A percentile compares a stretch with the other conserved stretches of the same genome.
phyloP scores from a whole-genome alignment of 2,888 invertebrate genomes.

The Leptothorax acervorum region DNA sequence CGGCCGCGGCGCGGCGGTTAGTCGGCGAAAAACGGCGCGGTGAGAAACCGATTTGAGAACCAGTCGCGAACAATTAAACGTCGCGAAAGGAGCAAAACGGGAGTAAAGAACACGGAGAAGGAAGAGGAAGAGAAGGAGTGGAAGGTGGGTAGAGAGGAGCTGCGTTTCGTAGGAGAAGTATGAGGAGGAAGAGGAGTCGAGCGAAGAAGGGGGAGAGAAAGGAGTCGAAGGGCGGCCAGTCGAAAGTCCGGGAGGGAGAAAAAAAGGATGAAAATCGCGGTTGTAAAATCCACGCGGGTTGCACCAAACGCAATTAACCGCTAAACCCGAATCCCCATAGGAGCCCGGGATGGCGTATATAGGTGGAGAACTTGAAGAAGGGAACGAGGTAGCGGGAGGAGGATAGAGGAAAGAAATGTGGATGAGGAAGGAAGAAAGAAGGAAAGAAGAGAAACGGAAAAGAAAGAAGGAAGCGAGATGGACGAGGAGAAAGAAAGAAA shows the following conservation, averaged over 20 bases:
- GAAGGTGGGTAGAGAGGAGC: slow-evolving; percentile 47
- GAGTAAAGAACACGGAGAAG: slow-evolving; percentile 62
- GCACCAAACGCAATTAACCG: slow-evolving; percentile 84
- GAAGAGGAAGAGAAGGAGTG: slow-evolving; percentile 62
- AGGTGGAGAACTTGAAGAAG: slow-evolving; percentile 66
- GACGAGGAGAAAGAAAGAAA: slow-evolving; percentile 57
- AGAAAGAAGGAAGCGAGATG: slow-evolving; percentile 71
- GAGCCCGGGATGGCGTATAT: slow-evolving; percentile 76
- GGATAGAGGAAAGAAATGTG: slow-evolving; percentile 59
- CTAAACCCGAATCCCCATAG: slow-evolving; percentile 82
- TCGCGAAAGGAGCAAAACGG: slow-evolving; percentile 61
- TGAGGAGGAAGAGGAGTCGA: slow-evolving; percentile 30
- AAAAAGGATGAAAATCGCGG: slow-evolving; percentile 82
- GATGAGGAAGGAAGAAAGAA: slow-evolving; percentile 61
- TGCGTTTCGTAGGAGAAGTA: slow-evolving; percentile 39
- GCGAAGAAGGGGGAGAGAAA: slow-evolving; percentile 52
- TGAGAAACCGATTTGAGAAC: slow-evolving; percentile 78
- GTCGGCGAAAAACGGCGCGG: slow-evolving; percentile 67
- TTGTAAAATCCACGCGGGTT: slow-evolving; percentile 83
- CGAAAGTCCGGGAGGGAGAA: slow-evolving; percentile 70
- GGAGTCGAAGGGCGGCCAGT: slow-evolving; percentile 60
- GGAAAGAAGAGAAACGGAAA: slow-evolving; percentile 76
- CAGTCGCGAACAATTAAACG: slow-evolving; percentile 80
- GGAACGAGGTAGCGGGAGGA: slow-evolving; percentile 57
- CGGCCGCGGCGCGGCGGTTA: slow-evolving; percentile 23